Conservation (phyloP, 1,140 invertebrate species). For the Globodera rostochiensis region DNA sequence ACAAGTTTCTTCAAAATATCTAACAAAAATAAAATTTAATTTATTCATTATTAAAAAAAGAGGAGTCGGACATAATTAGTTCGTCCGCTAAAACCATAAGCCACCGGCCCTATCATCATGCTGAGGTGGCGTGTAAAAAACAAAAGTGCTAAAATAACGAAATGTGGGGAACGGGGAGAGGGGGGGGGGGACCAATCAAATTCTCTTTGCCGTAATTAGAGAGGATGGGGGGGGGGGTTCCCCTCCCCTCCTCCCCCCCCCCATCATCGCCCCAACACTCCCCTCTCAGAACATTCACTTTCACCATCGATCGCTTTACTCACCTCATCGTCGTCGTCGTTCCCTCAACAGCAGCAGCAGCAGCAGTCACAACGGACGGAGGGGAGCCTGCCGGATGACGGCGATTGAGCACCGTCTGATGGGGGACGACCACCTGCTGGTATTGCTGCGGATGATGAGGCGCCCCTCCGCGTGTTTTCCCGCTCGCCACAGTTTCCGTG, state of each 20-base stretch:
- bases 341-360: neutral
- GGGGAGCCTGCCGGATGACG: neutral
- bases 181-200: neutral
- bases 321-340: neutral
- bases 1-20: too few species aligned
- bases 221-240: too few species aligned
- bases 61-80: too few species aligned
- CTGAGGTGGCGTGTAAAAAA: neutral
- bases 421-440: neutral
- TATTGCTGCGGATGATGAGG: neutral
- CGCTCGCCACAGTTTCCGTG: neutral
- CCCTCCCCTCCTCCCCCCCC: too few species aligned
- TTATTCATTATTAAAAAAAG: too few species aligned
- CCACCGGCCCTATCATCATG: neutral
- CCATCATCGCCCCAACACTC: neutral
- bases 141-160: conserved; percentile 1
- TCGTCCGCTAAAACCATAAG: too few species aligned
- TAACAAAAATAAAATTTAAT: too few species aligned
- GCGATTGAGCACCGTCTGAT: neutral
- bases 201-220: conserved; percentile 1
- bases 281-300: neutral
- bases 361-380: neutral
- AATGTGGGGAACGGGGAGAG: neutral
- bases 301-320: neutral
- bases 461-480: neutral